Conservation (phyloP, 2,113 vertebrate species). For the Trematomus loennbergii region DNA sequence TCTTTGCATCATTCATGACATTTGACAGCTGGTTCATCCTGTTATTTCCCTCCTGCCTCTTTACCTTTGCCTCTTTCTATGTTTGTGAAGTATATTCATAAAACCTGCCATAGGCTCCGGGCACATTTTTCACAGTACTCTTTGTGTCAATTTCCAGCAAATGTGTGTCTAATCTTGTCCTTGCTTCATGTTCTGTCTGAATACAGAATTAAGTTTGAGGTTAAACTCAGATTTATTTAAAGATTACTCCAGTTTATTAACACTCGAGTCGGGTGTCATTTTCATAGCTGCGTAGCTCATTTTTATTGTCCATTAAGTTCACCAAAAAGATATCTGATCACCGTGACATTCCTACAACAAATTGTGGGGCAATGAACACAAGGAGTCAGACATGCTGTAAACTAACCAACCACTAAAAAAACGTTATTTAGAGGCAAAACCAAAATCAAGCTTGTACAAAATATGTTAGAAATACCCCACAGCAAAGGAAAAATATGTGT, state of each 20-base stretch:
- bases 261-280: not conserved
- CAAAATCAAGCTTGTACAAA: not conserved
- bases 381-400: too few relatives aligned
- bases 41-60: conserved; percentile 10
- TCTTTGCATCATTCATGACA: not conserved
- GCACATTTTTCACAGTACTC: not conserved
- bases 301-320: not conserved
- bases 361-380: not conserved
- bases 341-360: not conserved
- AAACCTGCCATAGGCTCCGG: not conserved
- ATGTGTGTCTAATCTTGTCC: not conserved
- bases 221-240: not conserved
- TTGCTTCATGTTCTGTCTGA: not conserved
- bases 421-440: not conserved
- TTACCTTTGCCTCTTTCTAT: not conserved
- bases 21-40: conserved; percentile 1
- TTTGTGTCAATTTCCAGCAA: not conserved
- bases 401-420: not conserved
- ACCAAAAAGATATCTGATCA: not conserved
- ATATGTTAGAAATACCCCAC: not conserved
- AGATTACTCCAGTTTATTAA: not conserved
- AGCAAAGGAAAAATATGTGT: not conserved
- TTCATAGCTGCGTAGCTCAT: not conserved
- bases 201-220: not conserved
- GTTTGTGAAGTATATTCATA: not conserved